Evolutionary conservation across 2,113 vertebrate species (phyloP).

Genomic region (Sinocyclocheilus maitianheensis): DNA sequence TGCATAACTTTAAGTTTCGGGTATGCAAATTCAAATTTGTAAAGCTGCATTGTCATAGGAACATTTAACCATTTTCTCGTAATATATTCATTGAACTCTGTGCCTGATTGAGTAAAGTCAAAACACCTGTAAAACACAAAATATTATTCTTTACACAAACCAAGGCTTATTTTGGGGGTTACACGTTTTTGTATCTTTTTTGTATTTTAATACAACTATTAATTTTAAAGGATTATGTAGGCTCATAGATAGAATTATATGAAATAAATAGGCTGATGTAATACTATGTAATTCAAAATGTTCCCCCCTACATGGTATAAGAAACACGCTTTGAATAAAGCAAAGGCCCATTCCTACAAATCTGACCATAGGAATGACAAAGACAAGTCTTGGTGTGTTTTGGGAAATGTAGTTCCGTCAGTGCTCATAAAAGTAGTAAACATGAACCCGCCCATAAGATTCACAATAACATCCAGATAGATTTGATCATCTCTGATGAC

Average conservation of each 20-base stretch:
- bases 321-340: background rate
- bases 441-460: background rate
- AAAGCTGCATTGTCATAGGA: background rate
- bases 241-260: background rate
- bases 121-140: background rate
- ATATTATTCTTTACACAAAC: background rate
- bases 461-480: background rate
- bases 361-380: background rate
- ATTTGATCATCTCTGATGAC: background rate
- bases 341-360: background rate
- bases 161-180: background rate
- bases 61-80: background rate
- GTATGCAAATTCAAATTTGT: background rate
- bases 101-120: background rate
- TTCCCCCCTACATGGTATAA: background rate
- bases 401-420: constrained; percentile 55
- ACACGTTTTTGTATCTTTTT: background rate
- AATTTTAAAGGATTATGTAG: background rate
- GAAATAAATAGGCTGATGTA: background rate
- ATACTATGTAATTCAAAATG: background rate
- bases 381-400: background rate
- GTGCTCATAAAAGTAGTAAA: background rate
- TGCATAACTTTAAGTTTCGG: background rate
- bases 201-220: background rate
- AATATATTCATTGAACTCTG: background rate